Base-by-base conservation (phyloP, 2,113 vertebrate genomes). In the Gila orcuttii region DNA sequence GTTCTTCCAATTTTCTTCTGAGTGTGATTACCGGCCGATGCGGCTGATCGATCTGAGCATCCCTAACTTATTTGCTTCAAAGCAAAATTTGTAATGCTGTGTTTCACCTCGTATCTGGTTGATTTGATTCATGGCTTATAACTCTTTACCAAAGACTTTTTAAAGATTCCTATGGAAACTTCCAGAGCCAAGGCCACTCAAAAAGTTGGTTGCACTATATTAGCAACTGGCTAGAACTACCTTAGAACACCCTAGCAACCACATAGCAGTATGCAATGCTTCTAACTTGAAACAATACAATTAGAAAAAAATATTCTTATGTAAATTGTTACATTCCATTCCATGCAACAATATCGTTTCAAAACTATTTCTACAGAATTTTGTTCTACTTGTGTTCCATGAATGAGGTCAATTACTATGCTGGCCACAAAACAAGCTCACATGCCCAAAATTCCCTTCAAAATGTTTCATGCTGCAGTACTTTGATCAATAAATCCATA, bases 401-500 rank as follows among this genome's bases (percentile, higher is more conserved):
- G 23, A 74, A 47, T 47, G 23, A 47, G 71, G 12, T 75, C 45
- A 75, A 9, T 75, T 50, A 74, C 42, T 47, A 75, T 55, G 47
- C 50, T 19, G 15, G 31, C 59, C 23, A 47, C 74, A 47, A 64
- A 62, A 64, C 82, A 75, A 71, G 31, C 57, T 66, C 83, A 52
- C 83, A 62, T 64, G n/a, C 23, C 68, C 62, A 79, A 66, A 73
- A 39, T 42, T 83, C 21, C 10, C n/a, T 71, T 39, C 64, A 42
- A 57, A 36, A 39, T 83, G 28, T 45, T 42, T 39, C 50, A 79
- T 21, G 15, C n/a, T 19, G 66, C 28, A 21, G 10, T 45, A n/a
- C 39, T 45, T 39, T 9, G 3, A 74, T 76, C 71, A 45, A 82
- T 86, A 28, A 73, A 86, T 73, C 80, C 71, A 78, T 75, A 79